Evolutionary conservation across 2,888 invertebrate genomes (phyloP).

Genomic region (Brenthis daphne): DNA sequence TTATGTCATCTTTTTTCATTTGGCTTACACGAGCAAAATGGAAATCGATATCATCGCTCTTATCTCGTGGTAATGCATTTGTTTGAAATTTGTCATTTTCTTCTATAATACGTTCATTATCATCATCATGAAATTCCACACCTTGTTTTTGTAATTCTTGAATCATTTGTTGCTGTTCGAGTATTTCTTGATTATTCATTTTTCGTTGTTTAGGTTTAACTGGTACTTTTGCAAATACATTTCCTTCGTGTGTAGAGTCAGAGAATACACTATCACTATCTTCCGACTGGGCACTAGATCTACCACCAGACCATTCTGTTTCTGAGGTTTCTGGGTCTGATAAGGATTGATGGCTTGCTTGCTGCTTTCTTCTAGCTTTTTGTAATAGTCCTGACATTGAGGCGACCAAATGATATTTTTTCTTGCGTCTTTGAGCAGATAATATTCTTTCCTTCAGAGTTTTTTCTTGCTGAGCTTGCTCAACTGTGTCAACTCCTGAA

Average conservation of each 20-base stretch:
- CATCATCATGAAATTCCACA: conserved; percentile 63
- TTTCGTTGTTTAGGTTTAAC: conserved; percentile 72
- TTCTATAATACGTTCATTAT: conserved; percentile 61
- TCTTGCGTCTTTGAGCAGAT: conserved; percentile 84
- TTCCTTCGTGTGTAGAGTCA: conserved; percentile 84
- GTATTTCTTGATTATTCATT: conserved; percentile 74
- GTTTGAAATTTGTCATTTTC: conserved; percentile 62
- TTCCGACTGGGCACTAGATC: conserved; percentile 87
- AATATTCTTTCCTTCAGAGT: conserved; percentile 73
- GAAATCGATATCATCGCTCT: conserved; percentile 78
- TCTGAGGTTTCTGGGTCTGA: conserved; percentile 91
- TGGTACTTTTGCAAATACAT: conserved; percentile 84
- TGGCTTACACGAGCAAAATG: conserved; percentile 81
- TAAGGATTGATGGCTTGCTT: conserved; percentile 84
- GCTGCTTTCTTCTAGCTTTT: conserved; percentile 89
- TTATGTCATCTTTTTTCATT: conserved; percentile 76
- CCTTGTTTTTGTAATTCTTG: conserved; percentile 77
- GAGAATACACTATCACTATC: conserved; percentile 89
- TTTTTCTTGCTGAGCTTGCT: conserved; percentile 76
- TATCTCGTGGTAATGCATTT: conserved; percentile 65
- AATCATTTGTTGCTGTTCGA: conserved; percentile 75
- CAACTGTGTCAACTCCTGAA: conserved; percentile 83
- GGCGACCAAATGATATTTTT: conserved; percentile 90
- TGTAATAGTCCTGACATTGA: conserved; percentile 93
- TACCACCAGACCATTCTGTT: conserved; percentile 85